Evolutionary conservation across 2,113 vertebrate species (phyloP), one percentile per base, ranked within the genome.

Genomic region (Solenodon paradoxus): DNA sequence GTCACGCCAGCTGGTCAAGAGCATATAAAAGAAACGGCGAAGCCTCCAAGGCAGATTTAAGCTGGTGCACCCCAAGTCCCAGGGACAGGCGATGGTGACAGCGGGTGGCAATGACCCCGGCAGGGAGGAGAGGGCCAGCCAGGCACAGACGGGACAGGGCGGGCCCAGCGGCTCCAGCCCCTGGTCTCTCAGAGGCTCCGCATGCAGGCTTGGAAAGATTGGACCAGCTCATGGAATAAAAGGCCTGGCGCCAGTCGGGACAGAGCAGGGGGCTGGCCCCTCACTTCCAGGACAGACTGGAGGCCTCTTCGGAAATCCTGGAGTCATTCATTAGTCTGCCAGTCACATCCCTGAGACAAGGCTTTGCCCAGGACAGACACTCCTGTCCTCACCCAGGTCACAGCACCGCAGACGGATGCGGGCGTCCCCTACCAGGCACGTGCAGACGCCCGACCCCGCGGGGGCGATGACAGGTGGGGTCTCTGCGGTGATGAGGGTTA

Each of bases 161-260:
- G 47, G 42, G 15, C 20, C 11, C 3, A 1, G 26, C 4, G 3
- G 90, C 19, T 4, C 12, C 51, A 11, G 45, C 42, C 84, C 40
- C n/a, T n/a, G n/a, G n/a, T n/a, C n/a, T n/a, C n/a, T n/a, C n/a
- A n/a, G n/a, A n/a, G n/a, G n/a, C n/a, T n/a, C n/a, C n/a, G n/a
- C n/a, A n/a, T n/a, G n/a, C n/a, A n/a, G n/a, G n/a, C n/a, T 0
- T 20, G 38, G 82, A 17, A 40, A 64, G 53, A 30, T 10, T n/a
- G 9, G 55, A 32, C 0, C 2, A 30, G 9, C 16, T 13, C 10
- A 24, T 0, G 26, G 26, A 4, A 5, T 22, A 10, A 53, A 63
- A 4, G 0, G 8, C 5, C 40, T 51, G 51, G 40, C 13, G 17
- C 9, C 0, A 9, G 74, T 5, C 3, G 9, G 26, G 24, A 20